Evolutionary conservation across 2,888 invertebrate species (phyloP).

Genomic region (Tuta absoluta): DNA sequence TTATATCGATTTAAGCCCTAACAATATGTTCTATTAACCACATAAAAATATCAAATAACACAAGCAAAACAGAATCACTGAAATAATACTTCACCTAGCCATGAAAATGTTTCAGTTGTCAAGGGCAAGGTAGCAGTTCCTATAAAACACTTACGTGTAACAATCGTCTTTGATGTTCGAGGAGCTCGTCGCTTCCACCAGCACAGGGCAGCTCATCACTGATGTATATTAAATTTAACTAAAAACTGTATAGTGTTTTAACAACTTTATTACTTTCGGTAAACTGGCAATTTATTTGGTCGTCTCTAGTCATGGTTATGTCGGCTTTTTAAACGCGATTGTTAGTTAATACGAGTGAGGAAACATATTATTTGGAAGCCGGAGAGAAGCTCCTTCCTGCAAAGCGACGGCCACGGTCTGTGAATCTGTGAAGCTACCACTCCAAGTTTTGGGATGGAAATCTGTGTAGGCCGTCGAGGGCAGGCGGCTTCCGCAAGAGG

Average conservation of each 20-base stretch:
- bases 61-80: background rate
- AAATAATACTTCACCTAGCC: background rate
- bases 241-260: background rate
- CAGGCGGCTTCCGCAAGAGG: conserved; percentile 19
- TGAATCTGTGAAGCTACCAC: background rate
- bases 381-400: background rate
- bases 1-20: conserved; percentile 42
- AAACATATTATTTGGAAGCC: background rate
- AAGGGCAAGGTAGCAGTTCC: conserved; percentile 17
- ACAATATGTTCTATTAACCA: background rate
- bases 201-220: conserved; percentile 60
- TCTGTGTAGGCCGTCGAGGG: conserved; percentile 46
- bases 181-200: conserved; percentile 63
- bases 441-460: conserved; percentile 50
- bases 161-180: conserved; percentile 61
- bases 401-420: background rate
- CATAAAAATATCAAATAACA: background rate
- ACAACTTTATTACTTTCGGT: background rate
- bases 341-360: background rate
- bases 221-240: conserved; percentile 23
- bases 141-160: conserved; percentile 61
- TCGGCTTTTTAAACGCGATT: background rate
- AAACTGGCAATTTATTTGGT: background rate
- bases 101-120: background rate
- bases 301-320: background rate